Evolutionary conservation across 2,113 vertebrate genomes (phyloP).

Genomic region (Phylloscopus trochilus): DNA sequence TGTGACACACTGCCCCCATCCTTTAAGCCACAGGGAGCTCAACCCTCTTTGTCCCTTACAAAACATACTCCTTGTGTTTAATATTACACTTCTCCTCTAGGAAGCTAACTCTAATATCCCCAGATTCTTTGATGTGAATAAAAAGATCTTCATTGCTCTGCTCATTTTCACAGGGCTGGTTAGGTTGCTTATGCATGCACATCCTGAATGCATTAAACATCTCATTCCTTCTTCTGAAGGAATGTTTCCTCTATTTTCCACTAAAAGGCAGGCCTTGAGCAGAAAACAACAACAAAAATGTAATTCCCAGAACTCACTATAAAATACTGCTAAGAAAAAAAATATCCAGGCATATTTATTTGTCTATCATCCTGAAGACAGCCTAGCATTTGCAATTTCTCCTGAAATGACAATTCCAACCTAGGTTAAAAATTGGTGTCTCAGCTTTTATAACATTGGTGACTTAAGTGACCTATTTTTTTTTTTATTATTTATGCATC

Average conservation of each 20-base stretch:
- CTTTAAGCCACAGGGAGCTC: neutral
- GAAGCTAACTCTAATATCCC: neutral
- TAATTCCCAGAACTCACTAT: neutral
- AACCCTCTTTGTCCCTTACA: neutral
- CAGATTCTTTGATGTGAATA: neutral
- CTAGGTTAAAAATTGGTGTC: neutral
- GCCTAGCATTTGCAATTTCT: neutral
- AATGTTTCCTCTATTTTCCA: neutral
- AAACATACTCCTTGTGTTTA: neutral
- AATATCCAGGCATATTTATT: neutral
- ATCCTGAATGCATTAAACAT: neutral
- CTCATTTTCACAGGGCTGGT: neutral
- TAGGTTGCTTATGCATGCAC: neutral
- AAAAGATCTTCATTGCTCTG: neutral
- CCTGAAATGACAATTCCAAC: neutral
- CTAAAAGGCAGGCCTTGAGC: neutral
- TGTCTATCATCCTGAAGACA: neutral
- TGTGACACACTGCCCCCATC: neutral
- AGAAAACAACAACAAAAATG: neutral
- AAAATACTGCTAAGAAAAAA: neutral
- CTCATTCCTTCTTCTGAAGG: neutral
- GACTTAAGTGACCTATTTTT: neutral
- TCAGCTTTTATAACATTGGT: neutral
- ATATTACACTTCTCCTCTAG: neutral
- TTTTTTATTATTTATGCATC: neutral